Conservation (phyloP, 53 echinoderm and acorn worm species). For the Astropecten irregularis region DNA sequence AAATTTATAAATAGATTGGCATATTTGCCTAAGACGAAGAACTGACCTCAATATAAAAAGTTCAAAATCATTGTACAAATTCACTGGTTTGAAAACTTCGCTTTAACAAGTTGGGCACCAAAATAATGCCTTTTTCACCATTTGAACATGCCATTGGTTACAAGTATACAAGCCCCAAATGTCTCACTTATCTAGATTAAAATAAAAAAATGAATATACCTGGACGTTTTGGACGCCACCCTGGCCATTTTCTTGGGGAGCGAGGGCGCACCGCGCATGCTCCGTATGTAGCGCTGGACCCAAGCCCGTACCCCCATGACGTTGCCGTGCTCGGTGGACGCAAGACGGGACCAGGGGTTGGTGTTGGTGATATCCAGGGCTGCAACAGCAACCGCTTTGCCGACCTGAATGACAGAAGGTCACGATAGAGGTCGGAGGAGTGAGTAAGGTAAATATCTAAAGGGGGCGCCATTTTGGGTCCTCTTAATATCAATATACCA, state of each 20-base stretch:
- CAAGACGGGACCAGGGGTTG: conserved; percentile 92
- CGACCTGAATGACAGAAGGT: conserved; percentile 79
- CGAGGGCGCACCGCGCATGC: conserved; percentile 83
- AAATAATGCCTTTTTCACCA: too few species aligned
- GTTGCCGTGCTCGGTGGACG: conserved; percentile 81
- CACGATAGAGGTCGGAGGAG: neutral
- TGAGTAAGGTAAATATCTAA: neutral
- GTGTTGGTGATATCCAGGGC: conserved; percentile 84
- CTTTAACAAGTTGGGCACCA: too few species aligned
- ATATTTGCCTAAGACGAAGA: too few species aligned
- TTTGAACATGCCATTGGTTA: too few species aligned
- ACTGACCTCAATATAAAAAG: too few species aligned
- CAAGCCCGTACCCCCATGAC: conserved; percentile 85
- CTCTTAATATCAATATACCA: too few species aligned
- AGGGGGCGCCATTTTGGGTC: neutral
- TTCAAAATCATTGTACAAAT: too few species aligned
- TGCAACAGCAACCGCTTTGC: conserved; percentile 86
- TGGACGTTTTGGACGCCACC: conserved; percentile 90
- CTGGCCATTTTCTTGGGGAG: conserved; percentile 96
- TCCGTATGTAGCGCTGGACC: conserved; percentile 88
- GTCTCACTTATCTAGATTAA: too few species aligned
- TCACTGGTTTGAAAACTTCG: too few species aligned
- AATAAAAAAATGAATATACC: conserved; percentile 71
- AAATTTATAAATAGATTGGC: too few species aligned
- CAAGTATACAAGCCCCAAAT: too few species aligned